These are phyloP conservation scores for Callyntrura guangdongensis DNA, from an alignment of 2,888 invertebrate genomes.

Conservation along the genomic window DNA sequence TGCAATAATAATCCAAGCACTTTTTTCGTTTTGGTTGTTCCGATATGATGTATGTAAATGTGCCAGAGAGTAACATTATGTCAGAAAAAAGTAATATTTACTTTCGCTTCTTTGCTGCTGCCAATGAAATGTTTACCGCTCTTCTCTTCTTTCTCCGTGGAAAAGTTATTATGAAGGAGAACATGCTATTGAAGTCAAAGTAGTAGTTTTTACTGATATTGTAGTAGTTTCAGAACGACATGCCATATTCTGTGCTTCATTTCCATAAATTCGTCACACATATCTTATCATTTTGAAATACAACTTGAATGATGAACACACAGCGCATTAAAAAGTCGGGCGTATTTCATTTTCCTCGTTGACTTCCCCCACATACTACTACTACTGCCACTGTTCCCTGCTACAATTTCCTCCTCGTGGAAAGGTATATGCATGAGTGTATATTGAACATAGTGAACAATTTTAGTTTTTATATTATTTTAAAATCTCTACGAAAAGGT, in stretches of 20 bases:
- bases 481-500: neutral
- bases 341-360: slow-evolving; percentile 37
- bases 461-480: slow-evolving; percentile 21
- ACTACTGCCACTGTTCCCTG: neutral
- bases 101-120: slow-evolving; percentile 65
- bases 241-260: slow-evolving; percentile 78
- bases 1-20: slow-evolving; percentile 70
- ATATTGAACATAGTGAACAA: neutral
- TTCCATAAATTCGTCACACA: slow-evolving; percentile 79
- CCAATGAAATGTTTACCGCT: slow-evolving; percentile 74
- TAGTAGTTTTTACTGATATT: slow-evolving; percentile 62
- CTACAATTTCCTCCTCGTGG: neutral
- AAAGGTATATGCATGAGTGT: slow-evolving; percentile 42
- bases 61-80: slow-evolving; percentile 77
- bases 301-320: slow-evolving; percentile 69
- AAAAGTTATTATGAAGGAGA: slow-evolving; percentile 33
- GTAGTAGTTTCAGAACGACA: slow-evolving; percentile 71
- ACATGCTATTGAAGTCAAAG: slow-evolving; percentile 61
- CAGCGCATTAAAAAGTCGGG: slow-evolving; percentile 67
- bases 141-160: slow-evolving; percentile 23
- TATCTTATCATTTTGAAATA: slow-evolving; percentile 80
- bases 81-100: slow-evolving; percentile 76
- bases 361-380: neutral
- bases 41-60: slow-evolving; percentile 79
- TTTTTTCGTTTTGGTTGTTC: slow-evolving; percentile 70